phyloP scores from a whole-genome alignment of 2,888 invertebrate species.

The Habrosyne pyritoides region DNA sequence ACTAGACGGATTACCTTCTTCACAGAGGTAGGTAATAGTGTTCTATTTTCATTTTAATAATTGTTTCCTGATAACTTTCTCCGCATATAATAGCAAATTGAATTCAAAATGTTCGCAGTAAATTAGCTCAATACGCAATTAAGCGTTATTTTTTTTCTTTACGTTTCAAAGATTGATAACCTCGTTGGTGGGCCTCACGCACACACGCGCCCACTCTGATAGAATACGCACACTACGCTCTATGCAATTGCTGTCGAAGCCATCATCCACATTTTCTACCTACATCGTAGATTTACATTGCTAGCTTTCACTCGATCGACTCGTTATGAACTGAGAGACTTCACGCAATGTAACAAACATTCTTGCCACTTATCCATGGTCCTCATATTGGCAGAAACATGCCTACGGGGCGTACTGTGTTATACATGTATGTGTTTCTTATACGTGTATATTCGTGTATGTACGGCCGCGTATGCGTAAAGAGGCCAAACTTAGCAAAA shows the following conservation, averaged over 20 bases:
- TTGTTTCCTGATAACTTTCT: neutral
- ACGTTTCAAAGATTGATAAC: constrained; percentile 75
- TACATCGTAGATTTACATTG: constrained; percentile 21
- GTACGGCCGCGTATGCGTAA: constrained; percentile 43
- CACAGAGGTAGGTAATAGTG: neutral
- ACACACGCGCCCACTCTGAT: constrained; percentile 33
- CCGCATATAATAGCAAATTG: neutral
- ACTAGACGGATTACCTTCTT: neutral
- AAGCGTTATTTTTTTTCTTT: constrained; percentile 56
- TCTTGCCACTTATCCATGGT: constrained; percentile 44
- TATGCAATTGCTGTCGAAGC: constrained; percentile 34
- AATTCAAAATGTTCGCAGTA: neutral
- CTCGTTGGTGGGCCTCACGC: constrained; percentile 45
- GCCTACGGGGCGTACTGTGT: constrained; percentile 39
- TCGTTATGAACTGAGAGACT: constrained; percentile 22
- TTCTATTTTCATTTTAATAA: neutral
- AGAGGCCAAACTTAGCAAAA: constrained; percentile 55
- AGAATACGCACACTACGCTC: constrained; percentile 39
- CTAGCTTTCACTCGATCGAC: constrained; percentile 14
- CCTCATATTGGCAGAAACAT: constrained; percentile 46
- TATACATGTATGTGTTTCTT: constrained; percentile 38
- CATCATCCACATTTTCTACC: constrained; percentile 14
- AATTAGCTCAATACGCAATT: constrained; percentile 40
- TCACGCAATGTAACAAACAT: constrained; percentile 51
- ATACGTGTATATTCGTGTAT: constrained; percentile 33